phyloP scores from a whole-genome alignment of 2,888 invertebrate species.

The Desoria tigrina region DNA sequence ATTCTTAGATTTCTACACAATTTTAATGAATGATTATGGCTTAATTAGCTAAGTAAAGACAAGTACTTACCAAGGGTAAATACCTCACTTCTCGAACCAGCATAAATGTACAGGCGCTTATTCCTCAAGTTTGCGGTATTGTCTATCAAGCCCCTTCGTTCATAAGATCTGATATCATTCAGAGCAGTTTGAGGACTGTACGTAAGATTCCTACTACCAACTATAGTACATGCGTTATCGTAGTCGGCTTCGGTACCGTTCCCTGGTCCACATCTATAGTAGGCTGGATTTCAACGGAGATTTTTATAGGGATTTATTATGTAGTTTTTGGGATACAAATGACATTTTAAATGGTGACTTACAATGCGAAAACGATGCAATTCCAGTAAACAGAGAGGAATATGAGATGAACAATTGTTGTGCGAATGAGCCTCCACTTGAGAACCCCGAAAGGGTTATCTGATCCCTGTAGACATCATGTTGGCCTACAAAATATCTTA shows the following conservation, averaged over 20 bases:
- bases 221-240: slow-evolving; percentile 49
- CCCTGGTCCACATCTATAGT: slow-evolving; percentile 51
- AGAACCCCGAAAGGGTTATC: slow-evolving; percentile 50
- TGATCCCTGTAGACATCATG: slow-evolving; percentile 37
- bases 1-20: not conserved
- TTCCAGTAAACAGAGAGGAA: slow-evolving; percentile 49
- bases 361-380: slow-evolving; percentile 52
- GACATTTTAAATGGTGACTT: slow-evolving; percentile 3
- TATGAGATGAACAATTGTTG: slow-evolving; percentile 51
- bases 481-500: slow-evolving; percentile 26
- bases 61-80: slow-evolving; percentile 46
- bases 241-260: slow-evolving; percentile 43
- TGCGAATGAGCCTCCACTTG: slow-evolving; percentile 51
- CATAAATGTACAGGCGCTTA: slow-evolving; percentile 49
- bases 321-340: too few relatives aligned
- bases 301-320: not conserved
- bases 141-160: slow-evolving; percentile 44
- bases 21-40: not conserved
- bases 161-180: slow-evolving; percentile 44
- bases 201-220: slow-evolving; percentile 21
- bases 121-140: slow-evolving; percentile 44
- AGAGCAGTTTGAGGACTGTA: slow-evolving; percentile 43
- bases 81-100: slow-evolving; percentile 42
- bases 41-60: not conserved
- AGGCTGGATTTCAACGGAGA: slow-evolving; percentile 44